These are phyloP conservation scores for Leucoraja erinaceus DNA, from an alignment of 2,113 vertebrate species.

Conservation along the genomic window DNA sequence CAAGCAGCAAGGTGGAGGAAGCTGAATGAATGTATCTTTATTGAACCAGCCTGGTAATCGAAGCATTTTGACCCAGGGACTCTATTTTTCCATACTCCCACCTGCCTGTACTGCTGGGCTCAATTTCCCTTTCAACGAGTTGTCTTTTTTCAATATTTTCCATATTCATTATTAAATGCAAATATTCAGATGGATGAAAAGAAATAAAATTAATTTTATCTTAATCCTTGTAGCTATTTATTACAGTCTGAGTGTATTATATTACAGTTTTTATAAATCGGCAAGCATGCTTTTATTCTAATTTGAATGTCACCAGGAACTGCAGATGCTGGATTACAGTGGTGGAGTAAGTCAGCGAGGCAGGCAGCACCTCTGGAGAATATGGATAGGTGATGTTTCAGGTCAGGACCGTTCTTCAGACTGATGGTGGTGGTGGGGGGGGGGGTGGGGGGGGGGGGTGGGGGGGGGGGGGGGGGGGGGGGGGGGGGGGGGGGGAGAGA, in stretches of 20 bases:
- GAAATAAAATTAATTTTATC: background rate
- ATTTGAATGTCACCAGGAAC: conserved; percentile 1
- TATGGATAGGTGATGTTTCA: too few relatives aligned
- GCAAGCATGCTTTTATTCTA: background rate
- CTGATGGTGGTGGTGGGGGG: too few relatives aligned
- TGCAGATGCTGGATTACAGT: too few relatives aligned
- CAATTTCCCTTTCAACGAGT: background rate
- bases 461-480: too few relatives aligned
- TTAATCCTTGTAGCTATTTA: background rate
- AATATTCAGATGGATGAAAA: background rate
- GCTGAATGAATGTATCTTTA: background rate
- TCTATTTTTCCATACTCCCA: background rate
- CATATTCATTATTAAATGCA: background rate
- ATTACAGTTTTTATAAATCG: background rate
- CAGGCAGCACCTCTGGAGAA: too few relatives aligned
- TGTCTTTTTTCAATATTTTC: background rate
- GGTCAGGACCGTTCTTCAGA: too few relatives aligned
- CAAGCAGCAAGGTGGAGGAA: background rate
- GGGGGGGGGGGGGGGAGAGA: too few relatives aligned
- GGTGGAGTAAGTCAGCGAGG: too few relatives aligned
- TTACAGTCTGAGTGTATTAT: background rate
- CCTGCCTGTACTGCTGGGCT: background rate
- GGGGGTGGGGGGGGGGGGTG: too few relatives aligned
- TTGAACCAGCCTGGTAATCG: background rate
- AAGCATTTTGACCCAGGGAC: background rate